Percentiles rank a stretch among this genome's conserved stretches.
Evolutionary conservation across 1,140 invertebrate genomes (phyloP).

Genomic region (Antheraea pernyi): DNA sequence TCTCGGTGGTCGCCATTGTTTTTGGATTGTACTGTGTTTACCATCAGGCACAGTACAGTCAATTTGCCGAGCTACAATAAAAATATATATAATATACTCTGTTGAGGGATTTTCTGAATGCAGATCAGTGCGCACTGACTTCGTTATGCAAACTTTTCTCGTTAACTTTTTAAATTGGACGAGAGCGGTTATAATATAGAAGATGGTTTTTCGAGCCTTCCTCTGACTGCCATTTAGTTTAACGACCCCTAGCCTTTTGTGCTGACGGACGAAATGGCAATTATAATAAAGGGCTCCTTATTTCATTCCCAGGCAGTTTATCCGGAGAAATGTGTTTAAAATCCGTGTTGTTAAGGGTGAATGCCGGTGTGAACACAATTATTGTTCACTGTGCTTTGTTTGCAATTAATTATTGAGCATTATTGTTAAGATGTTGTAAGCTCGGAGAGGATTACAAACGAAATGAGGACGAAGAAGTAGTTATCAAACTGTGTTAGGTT

Average conservation of each 20-base stretch:
- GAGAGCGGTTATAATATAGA: constrained; percentile 2
- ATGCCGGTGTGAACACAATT: background rate
- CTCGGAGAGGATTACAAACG: too few relatives aligned
- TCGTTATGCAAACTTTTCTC: background rate
- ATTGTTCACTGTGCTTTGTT: background rate
- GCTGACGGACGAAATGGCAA: background rate
- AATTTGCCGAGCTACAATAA: too few relatives aligned
- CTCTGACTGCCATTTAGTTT: background rate
- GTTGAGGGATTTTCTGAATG: background rate
- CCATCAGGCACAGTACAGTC: too few relatives aligned
- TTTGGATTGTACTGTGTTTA: too few relatives aligned
- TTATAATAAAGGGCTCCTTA: background rate
- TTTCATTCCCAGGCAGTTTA: background rate
- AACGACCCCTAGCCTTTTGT: background rate
- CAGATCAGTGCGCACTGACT: background rate
- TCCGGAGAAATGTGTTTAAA: background rate
- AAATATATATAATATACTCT: background rate
- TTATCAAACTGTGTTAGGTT: too few relatives aligned
- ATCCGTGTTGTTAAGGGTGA: background rate
- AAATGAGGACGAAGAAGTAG: too few relatives aligned
- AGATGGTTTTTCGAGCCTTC: background rate
- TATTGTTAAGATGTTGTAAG: background rate
- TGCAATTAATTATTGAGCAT: background rate
- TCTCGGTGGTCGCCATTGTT: too few relatives aligned
- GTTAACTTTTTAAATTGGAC: constrained; percentile 1